Percentiles rank a stretch among this genome's conserved stretches.
Evolutionary conservation across 2,888 invertebrate species (phyloP).

Genomic region (Lasius platythorax): DNA sequence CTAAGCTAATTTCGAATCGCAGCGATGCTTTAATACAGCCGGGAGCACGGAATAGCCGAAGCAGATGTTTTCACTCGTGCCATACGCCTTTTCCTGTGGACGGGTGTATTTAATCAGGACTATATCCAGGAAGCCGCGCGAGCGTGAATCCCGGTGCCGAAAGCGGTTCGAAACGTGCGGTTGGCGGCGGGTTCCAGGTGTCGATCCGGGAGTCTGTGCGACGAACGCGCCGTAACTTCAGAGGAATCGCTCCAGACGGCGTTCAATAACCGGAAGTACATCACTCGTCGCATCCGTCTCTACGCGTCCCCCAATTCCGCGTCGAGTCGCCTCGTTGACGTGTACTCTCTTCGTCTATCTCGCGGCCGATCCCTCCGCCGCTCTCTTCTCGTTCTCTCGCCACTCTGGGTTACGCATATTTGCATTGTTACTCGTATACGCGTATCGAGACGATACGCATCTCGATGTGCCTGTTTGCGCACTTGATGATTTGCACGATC

Average conservation of each 20-base stretch:
- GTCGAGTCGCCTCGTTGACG: constrained; percentile 76
- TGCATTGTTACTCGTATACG: constrained; percentile 32
- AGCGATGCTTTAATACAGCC: constrained; percentile 12
- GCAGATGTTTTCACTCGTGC: constrained; percentile 79
- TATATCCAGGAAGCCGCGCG: constrained; percentile 45
- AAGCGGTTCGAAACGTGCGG: constrained; percentile 54
- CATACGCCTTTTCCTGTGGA: constrained; percentile 35
- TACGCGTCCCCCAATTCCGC: constrained; percentile 82
- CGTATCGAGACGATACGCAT: constrained; percentile 12
- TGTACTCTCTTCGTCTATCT: constrained; percentile 44
- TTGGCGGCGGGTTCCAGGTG: constrained; percentile 74
- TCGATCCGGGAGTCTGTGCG: constrained; percentile 69
- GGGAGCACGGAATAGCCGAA: constrained; percentile 75
- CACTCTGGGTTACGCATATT: constrained; percentile 62
- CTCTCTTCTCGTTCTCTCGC: constrained; percentile 36
- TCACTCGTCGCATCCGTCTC: constrained; percentile 85
- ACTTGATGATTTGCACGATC: constrained; percentile 44
- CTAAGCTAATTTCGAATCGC: background rate
- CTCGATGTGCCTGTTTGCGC: constrained; percentile 6
- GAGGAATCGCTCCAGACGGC: constrained; percentile 76
- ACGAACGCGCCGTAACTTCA: constrained; percentile 61
- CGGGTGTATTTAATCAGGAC: constrained; percentile 76
- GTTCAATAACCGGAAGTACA: constrained; percentile 85
- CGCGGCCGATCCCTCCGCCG: constrained; percentile 27
- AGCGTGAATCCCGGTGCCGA: constrained; percentile 60